phyloP scores from a whole-genome alignment of 2,888 invertebrate species.

The Agriotes lineatus region DNA sequence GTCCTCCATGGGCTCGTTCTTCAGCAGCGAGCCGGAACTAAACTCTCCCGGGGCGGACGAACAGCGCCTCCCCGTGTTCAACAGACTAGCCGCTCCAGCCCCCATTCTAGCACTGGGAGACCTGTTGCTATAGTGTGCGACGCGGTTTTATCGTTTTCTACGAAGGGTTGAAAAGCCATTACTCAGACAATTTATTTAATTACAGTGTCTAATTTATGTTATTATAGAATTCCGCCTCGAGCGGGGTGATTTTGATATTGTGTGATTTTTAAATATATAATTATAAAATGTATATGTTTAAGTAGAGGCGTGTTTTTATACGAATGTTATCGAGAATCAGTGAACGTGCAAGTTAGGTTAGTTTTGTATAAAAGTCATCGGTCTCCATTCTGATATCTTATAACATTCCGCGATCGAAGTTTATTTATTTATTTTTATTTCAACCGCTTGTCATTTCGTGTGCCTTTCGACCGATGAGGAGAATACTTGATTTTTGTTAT shows the following conservation, averaged over 20 bases:
- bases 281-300: constrained; percentile 52
- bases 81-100: constrained; percentile 75
- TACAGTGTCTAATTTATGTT: constrained; percentile 64
- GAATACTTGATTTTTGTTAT: constrained; percentile 65
- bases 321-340: constrained; percentile 60
- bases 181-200: constrained; percentile 62
- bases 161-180: constrained; percentile 39
- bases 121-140: constrained; percentile 56
- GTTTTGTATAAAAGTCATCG: constrained; percentile 58
- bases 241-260: constrained; percentile 67
- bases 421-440: constrained; percentile 61
- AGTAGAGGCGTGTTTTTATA: constrained; percentile 62
- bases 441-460: constrained; percentile 52
- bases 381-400: constrained; percentile 60
- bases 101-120: constrained; percentile 65
- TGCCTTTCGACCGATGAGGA: constrained; percentile 63
- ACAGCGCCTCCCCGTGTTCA: constrained; percentile 83
- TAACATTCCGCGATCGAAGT: constrained; percentile 60
- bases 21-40: constrained; percentile 69
- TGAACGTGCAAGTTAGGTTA: constrained; percentile 63
- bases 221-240: constrained; percentile 60
- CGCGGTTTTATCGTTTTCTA: constrained; percentile 36
- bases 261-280: constrained; percentile 65
- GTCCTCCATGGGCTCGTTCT: constrained; percentile 73
- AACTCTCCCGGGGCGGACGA: constrained; percentile 62